Percentiles rank a stretch among this genome's conserved stretches.
Conservation (phyloP, 2,888 invertebrate genomes). For the Synanthedon myopaeformis region DNA sequence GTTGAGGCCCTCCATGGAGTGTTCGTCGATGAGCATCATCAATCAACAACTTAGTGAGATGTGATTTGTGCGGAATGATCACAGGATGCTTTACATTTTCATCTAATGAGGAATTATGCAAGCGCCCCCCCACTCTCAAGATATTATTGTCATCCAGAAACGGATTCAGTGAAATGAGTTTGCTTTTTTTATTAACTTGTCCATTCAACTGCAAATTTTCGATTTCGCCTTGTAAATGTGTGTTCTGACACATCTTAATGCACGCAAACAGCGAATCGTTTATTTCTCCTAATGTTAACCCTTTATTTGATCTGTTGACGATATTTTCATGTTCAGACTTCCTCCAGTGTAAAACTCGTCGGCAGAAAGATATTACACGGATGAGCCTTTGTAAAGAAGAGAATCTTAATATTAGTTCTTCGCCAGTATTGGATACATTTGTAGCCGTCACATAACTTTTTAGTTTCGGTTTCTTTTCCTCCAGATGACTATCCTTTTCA, state of each 20-base stretch:
- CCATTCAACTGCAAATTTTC: no score
- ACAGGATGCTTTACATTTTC: constrained; percentile 8
- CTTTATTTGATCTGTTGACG: no score
- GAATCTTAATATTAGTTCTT: constrained; percentile 1
- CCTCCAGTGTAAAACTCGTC: constrained; percentile 2
- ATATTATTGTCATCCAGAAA: constrained; percentile 4
- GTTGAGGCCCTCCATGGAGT: constrained; percentile 12
- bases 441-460: background rate
- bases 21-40: constrained; percentile 9
- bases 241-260: constrained; percentile 1
- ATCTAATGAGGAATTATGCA: background rate
- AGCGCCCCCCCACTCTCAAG: constrained; percentile 5
- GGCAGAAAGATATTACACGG: constrained; percentile 4
- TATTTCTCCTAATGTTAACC: constrained; percentile 1
- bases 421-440: background rate
- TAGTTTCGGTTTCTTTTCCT: background rate
- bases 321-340: background rate
- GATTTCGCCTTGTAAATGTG: constrained; percentile 1
- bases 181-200: background rate
- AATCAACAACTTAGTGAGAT: constrained; percentile 6
- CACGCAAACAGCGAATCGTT: constrained; percentile 1
- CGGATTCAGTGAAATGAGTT: constrained; percentile 2
- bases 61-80: constrained; percentile 4
- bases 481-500: no score
- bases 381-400: constrained; percentile 4